phyloP scores from a whole-genome alignment of 2,888 invertebrate genomes.

The Tachystola acroxantha region DNA sequence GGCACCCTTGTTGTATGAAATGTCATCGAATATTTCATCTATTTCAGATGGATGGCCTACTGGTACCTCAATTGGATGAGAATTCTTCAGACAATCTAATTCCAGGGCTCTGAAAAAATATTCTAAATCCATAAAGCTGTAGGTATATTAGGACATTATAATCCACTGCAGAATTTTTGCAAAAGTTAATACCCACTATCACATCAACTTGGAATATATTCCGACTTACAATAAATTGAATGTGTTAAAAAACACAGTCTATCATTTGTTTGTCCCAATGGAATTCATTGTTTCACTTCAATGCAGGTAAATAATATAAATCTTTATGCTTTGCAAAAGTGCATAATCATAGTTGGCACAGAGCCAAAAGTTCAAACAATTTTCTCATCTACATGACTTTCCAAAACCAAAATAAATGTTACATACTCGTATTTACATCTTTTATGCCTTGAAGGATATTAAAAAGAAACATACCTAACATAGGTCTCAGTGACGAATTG shows the following conservation, averaged over 20 bases:
- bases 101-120: constrained; percentile 82
- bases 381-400: not conserved
- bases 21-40: constrained; percentile 98
- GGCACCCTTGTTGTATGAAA: constrained; percentile 97
- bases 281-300: too few relatives aligned
- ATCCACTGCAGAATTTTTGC: too few relatives aligned
- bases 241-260: too few relatives aligned
- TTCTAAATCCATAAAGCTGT: constrained; percentile 5
- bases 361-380: constrained; percentile 5
- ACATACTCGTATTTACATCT: not conserved
- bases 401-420: not conserved
- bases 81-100: constrained; percentile 92
- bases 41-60: constrained; percentile 96
- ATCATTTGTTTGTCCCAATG: too few relatives aligned
- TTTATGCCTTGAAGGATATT: not conserved
- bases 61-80: constrained; percentile 97
- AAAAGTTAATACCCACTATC: too few relatives aligned
- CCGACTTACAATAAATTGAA: too few relatives aligned
- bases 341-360: constrained; percentile 8
- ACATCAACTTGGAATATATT: too few relatives aligned
- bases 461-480: constrained; percentile 65
- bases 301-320: too few relatives aligned
- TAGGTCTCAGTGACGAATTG: constrained; percentile 95
- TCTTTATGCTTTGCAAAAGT: constrained; percentile 10
- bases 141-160: too few relatives aligned